These are phyloP conservation scores for Scomber colias DNA, from an alignment of 2,113 vertebrate species.

Conservation along the genomic window DNA sequence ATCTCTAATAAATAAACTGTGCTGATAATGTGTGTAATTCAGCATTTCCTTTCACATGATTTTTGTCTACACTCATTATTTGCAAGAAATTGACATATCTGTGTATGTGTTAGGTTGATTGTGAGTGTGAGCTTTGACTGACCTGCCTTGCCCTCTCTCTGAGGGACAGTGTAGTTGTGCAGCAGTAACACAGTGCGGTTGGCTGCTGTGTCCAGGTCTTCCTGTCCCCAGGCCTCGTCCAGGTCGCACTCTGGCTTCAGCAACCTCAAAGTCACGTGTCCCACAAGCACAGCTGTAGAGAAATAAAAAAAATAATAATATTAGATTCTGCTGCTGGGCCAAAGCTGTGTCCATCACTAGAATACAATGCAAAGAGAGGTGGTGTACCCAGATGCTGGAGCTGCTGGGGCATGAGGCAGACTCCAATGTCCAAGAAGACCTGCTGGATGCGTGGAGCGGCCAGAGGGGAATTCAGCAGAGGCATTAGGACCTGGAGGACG, in stretches of 20 bases:
- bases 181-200: conserved; percentile 89
- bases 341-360: not conserved
- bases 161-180: conserved; percentile 88
- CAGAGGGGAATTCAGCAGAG: conserved; percentile 92
- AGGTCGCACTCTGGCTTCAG: conserved; percentile 94
- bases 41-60: too few relatives aligned
- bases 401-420: conserved; percentile 90
- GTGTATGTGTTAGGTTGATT: not conserved
- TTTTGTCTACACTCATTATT: too few relatives aligned
- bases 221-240: conserved; percentile 93
- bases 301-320: not conserved
- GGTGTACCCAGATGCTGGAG: conserved; percentile 89
- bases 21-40: too few relatives aligned
- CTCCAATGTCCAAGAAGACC: conserved; percentile 90
- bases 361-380: not conserved
- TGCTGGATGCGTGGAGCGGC: conserved; percentile 90
- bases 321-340: not conserved
- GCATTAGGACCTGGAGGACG: conserved; percentile 89
- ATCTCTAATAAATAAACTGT: too few relatives aligned
- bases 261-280: conserved; percentile 93
- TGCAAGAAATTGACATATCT: too few relatives aligned
- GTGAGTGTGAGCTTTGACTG: not conserved
- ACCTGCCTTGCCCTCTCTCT: conserved; percentile 83
- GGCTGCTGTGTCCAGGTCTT: conserved; percentile 90
- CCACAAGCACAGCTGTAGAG: conserved; percentile 89